Evolutionary conservation across 2,888 invertebrate genomes (phyloP), one percentile per base, ranked within the genome.

Genomic region (Glaucopsyche alexis): DNA sequence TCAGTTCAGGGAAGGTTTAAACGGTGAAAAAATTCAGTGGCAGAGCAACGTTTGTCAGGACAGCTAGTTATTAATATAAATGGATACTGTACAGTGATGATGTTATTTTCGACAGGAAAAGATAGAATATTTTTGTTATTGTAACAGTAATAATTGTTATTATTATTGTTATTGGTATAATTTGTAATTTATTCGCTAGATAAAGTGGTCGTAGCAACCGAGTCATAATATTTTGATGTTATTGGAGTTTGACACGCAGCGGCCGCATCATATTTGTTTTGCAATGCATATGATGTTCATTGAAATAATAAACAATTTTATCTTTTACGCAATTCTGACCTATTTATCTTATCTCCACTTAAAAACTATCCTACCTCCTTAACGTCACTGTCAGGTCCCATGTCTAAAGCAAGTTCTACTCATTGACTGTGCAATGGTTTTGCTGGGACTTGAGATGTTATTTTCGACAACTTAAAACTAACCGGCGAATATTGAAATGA

Each of bases 211-310:
- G 73, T 74, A 73, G 73, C 74, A 76, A 74, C 73, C 52, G 19
- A 67, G 52, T 55, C 71, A 75, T 71, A 74, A 75, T 76, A 75
- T 75, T 76, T 77, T 76, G 76, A 75, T 76, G 72, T 72, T 67
- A 66, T 45, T 69, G 49, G 29, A 29, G 29, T 29, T 29, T 29
- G 69, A 69, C 74, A 66, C 52, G 72, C 60, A 67, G 71, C 65
- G 71, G 19, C 29, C 60, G 70, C 73, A 55, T 74, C 55, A 60
- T 40, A 66, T 66, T 75, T 76, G 74, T 77, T 76, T 76, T 77
- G 74, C 76, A 76, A 73, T 75, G 72, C 60, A 73, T 71, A 45
- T 52, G 52, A 49, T 65, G 70, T 38, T 72, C 67, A 73, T 72
- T 75, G 72, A 76, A 73, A 19, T 71, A 66, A 72, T 66, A 72